Base-by-base conservation (phyloP, 1,140 invertebrate genomes). In the Tribolium madens region DNA sequence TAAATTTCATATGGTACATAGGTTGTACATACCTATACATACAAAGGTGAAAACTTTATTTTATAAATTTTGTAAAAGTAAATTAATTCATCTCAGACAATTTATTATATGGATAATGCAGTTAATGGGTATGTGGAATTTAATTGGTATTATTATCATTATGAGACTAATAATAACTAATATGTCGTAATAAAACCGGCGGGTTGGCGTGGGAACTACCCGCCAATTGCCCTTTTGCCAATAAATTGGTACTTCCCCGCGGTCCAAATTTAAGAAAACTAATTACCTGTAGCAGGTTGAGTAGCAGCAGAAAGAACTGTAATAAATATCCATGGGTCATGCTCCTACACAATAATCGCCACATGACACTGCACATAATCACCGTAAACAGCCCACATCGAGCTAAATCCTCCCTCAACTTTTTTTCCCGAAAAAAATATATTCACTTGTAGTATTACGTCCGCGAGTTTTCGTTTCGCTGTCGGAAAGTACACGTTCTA, bases 321-420 rank as follows among this genome's bases (percentile, higher is more conserved):
- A 87, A 81, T 80, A 87, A 86, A 83, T 87, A 86, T 87, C 86
- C 86, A 84, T 87, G 85, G 80, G 86, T 86, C 86, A 87, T 86
- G 85, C 85, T 87, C 82, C 85, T 85, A 83, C 85, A 85, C 81
- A 87, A 84, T 79, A 87, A 84, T 80, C 86, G 83, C 86, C 86
- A 87, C 85, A 87, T 84, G 77, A 87, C 85, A 84, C 86, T 84
- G 83, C 86, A 87, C 86, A 87, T 87, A 80, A 82, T 85, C 84
- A 84, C 82, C 78, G 71, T 47, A 79, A 81, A 72, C 15, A 47
- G 76, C 77, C 57, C 57, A 75, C 81, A 78, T 83, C 78, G 79
- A 76, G 78, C 69, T 60, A 21, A 64, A 64, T 33, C 57, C 57
- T 64, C 26, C 52, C 52, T 4, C 17, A n/a, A 15, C 7, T 18